A percentile compares a stretch with the other conserved stretches of the same genome.
These are phyloP conservation scores for Tauraco erythrolophus DNA, from an alignment of 2,113 vertebrate genomes.

Conservation along the genomic window DNA sequence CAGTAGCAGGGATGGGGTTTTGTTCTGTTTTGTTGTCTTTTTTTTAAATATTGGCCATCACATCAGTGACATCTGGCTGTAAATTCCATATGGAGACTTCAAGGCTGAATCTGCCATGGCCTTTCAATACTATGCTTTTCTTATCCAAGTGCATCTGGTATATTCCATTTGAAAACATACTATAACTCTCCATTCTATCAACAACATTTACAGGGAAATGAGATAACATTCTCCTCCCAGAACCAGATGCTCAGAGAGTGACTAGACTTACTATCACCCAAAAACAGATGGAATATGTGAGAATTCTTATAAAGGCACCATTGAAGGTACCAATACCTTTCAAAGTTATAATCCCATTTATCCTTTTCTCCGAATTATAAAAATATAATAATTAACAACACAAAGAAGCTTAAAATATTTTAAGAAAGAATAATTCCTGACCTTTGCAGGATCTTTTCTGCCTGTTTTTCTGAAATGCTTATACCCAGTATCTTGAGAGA, in stretches of 20 bases:
- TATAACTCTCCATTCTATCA: background rate
- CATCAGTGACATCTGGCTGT: background rate
- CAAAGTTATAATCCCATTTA: background rate
- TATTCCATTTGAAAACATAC: background rate
- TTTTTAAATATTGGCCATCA: background rate
- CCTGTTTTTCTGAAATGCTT: constrained; percentile 83
- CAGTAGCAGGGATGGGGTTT: background rate
- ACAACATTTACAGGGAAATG: background rate
- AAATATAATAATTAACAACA: background rate
- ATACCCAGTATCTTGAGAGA: constrained; percentile 87
- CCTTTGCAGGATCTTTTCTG: constrained; percentile 88
- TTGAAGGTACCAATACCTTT: background rate
- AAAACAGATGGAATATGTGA: background rate
- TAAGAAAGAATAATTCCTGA: constrained; percentile 58
- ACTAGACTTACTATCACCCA: background rate
- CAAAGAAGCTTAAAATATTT: background rate
- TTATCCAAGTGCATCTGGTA: background rate
- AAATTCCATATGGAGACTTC: background rate
- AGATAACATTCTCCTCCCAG: background rate
- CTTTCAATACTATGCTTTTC: background rate
- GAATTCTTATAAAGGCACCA: background rate
- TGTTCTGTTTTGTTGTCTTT: background rate
- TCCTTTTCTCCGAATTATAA: background rate
- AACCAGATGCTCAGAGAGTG: background rate
- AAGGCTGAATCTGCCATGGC: background rate